Percentiles rank a stretch among this genome's conserved stretches.
These are phyloP conservation scores for Macrotus californicus DNA, from an alignment of 2,113 vertebrate species.

Conservation along the genomic window DNA sequence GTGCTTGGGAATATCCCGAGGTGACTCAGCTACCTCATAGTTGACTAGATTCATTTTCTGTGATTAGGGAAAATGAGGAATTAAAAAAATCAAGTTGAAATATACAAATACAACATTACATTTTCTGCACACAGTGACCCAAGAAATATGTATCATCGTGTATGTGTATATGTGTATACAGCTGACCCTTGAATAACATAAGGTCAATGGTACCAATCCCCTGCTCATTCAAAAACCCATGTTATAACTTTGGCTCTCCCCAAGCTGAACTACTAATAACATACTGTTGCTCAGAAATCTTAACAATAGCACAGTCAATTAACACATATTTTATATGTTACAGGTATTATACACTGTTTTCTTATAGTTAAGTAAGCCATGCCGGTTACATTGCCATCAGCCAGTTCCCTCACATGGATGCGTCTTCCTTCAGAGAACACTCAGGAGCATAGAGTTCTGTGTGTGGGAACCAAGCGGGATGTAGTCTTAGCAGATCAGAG, in stretches of 20 bases:
- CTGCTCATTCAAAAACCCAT: neutral
- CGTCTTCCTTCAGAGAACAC: neutral
- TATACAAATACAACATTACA: neutral
- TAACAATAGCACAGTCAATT: neutral
- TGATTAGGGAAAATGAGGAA: neutral
- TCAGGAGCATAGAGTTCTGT: neutral
- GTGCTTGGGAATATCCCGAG: neutral
- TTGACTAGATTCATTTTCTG: neutral
- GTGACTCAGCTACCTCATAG: neutral
- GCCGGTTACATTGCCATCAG: neutral
- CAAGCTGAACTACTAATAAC: neutral
- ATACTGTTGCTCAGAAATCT: neutral
- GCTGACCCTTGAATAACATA: neutral
- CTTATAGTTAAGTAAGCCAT: neutral
- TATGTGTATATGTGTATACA: neutral
- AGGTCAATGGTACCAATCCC: neutral
- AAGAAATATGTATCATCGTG: neutral
- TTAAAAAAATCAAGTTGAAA: neutral
- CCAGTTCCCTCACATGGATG: neutral
- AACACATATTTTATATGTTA: neutral
- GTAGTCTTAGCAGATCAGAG: neutral
- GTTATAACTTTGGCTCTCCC: neutral
- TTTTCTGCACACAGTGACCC: neutral
- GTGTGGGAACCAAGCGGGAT: neutral
- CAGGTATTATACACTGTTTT: neutral